Base-by-base conservation (phyloP, 30 jellyfish, hydroid and myxozoan species). In the Turritopsis rubra region DNA sequence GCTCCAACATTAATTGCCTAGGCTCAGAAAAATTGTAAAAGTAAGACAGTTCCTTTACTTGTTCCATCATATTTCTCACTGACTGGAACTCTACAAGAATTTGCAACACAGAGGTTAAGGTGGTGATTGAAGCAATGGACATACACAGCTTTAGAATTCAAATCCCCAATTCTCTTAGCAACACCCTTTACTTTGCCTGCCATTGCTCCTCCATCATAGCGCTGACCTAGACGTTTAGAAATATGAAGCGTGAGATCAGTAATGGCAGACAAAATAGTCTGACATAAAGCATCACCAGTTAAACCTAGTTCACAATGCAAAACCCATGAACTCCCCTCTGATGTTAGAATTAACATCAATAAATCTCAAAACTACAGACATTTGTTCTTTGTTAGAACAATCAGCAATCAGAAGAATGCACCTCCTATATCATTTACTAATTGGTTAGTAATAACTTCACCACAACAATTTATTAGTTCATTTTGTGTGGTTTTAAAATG, bases 171-270 rank as follows among this genome's bases (percentile, higher is more conserved):
- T 21, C 52, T 52, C 7, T 88, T 28, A 26, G 95, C 85, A 54
- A 84, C 87, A 26, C 95, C 92, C 53, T 21, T 75, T 18, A 60
- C 53, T 65, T 86, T 53, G 8, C 95, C 95, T 26, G 89, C 84
- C 88, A 89, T 82, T 52, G 91, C 66, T 65, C 91, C 95, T 52
- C 89, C 97, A 85, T 89, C 95, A 81, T 89, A 89, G 54, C 91
- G 89, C 65, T 89, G 95, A 17, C 91, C 91, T 21, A 95, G 81
- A 68, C 95, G 85, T 25, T 54, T 26, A 19, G 19, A 23, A 82
- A 81, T 75, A 26, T 75, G 88, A n/a, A 89, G 30, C 26, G 85
- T 81, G 19, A 84, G 80, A 28, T 83, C 80, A 21, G 75, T 1
- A 71, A 83, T 73, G 18, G 81, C 29, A 13, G 71, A 29, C 41